These are phyloP conservation scores for Drosophila sp. DNA, from an alignment of 1,140 invertebrate species.

Conservation along the genomic window DNA sequence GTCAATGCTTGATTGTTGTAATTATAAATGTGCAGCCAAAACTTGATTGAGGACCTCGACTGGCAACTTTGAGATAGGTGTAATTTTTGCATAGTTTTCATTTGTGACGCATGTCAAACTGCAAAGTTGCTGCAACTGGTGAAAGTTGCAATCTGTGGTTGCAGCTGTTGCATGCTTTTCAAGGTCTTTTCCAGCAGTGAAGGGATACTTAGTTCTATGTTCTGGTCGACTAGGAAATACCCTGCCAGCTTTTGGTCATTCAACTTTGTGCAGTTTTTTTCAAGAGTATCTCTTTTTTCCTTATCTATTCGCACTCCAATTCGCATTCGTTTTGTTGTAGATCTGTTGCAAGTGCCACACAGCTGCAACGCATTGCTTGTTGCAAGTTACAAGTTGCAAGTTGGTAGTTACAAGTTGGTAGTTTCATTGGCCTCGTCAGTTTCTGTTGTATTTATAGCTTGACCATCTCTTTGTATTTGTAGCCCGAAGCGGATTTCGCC, in stretches of 20 bases:
- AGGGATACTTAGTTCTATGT: background rate
- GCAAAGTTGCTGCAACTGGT: conserved; percentile 56
- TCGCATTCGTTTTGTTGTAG: conserved; percentile 49
- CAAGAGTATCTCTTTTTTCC: background rate
- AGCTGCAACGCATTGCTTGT: conserved; percentile 28
- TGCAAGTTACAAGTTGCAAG: conserved; percentile 11
- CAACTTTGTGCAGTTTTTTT: conserved; percentile 30
- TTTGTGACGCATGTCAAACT: conserved; percentile 33
- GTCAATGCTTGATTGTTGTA: conserved; percentile 9
- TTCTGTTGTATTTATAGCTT: conserved; percentile 22
- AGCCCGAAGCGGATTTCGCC: conserved; percentile 68
- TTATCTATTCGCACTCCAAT: conserved; percentile 43
- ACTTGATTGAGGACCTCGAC: conserved; percentile 31
- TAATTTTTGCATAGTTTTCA: conserved; percentile 43
- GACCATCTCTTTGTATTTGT: conserved; percentile 34
- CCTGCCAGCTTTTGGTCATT: conserved; percentile 45
- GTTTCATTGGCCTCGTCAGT: conserved; percentile 21
- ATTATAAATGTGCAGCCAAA: conserved; percentile 16
- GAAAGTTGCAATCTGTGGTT: conserved; percentile 60
- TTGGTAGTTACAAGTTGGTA: conserved; percentile 22
- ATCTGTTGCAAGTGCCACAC: conserved; percentile 24
- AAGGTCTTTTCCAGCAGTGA: conserved; percentile 63
- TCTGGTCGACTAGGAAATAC: conserved; percentile 7
- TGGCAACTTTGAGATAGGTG: conserved; percentile 30
- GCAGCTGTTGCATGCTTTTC: conserved; percentile 62